A percentile compares a stretch with the other conserved stretches of the same genome.
phyloP scores from a whole-genome alignment of 2,113 vertebrate genomes.

The western clawed frog (Xenopus tropicalis) region DNA sequence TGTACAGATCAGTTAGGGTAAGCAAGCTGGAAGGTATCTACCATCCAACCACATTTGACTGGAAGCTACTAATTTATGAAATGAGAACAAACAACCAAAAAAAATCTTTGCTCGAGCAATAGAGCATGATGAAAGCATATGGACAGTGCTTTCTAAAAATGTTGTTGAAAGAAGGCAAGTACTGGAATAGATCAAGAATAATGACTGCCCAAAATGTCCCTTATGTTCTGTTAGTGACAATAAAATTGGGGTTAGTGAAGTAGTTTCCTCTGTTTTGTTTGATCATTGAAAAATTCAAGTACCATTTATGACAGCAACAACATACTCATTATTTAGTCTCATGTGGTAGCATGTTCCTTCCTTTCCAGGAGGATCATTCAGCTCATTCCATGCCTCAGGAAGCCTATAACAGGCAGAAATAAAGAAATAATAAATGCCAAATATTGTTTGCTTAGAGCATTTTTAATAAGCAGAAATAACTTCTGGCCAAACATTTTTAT shows the following conservation, averaged over 20 bases:
- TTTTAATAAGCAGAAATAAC: not conserved
- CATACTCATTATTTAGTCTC: slow-evolving; percentile 32
- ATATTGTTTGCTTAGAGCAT: slow-evolving; percentile 4
- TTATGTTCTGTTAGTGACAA: slow-evolving; percentile 34
- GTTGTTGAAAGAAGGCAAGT: slow-evolving; percentile 20
- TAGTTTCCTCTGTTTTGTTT: slow-evolving; percentile 38
- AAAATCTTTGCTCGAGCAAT: slow-evolving; percentile 13
- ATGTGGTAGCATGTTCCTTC: slow-evolving; percentile 21
- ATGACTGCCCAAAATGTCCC: slow-evolving; percentile 36
- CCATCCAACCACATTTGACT: slow-evolving; percentile 40
- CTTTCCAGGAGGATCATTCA: slow-evolving; percentile 24
- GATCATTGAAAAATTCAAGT: slow-evolving; percentile 27
- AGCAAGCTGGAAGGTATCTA: slow-evolving; percentile 41
- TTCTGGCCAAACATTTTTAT: not conserved
- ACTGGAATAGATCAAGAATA: slow-evolving; percentile 37
- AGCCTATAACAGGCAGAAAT: slow-evolving; percentile 33
- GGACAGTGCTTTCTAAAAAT: slow-evolving; percentile 35
- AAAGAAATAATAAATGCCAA: slow-evolving; percentile 16
- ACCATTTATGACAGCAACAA: slow-evolving; percentile 23
- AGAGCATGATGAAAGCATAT: slow-evolving; percentile 36
- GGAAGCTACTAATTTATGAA: slow-evolving; percentile 45
- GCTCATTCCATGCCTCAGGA: slow-evolving; percentile 5
- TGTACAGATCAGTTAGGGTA: slow-evolving; percentile 30
- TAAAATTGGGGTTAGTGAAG: slow-evolving; percentile 28
- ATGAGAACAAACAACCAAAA: slow-evolving; percentile 35